Base-by-base conservation (phyloP, 2,113 vertebrate genomes). In the Megatriorchis doriae region DNA sequence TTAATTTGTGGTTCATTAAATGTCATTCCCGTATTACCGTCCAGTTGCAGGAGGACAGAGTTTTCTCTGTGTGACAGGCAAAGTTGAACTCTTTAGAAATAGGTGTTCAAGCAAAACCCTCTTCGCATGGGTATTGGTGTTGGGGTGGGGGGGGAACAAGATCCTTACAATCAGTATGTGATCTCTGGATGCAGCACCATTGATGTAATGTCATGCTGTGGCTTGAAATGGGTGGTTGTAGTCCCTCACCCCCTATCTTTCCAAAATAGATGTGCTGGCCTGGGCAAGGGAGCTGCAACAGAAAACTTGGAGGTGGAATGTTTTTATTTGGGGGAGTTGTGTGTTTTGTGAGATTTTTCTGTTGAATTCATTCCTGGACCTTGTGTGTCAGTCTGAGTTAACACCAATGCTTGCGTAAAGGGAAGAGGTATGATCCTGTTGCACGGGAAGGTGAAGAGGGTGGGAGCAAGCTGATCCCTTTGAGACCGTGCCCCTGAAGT, bases 351-450 rank as follows among this genome's bases (percentile, higher is more conserved):
- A 38, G 42, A 12, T 47, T n/a, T 68, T 93, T 65, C 27, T 71
- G 26, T 87, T 59, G 19, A 40, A 29, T 67, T 68, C 1, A 7
- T 87, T 70, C 38, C 29, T 42, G 52, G 45, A 22, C 21, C 40
- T 73, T 10, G 5, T 67, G 56, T 9, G 3, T 88, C 43, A 8
- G 40, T 16, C 36, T 43, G 31, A 58, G n/a, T 34, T 83, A 70
- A 40, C 63, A 36, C 5, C 13, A 45, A 1, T 18, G 59, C 34
- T 59, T 81, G 42, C 21, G 7, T 32, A 12, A 59, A 42, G 43
- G 61, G 58, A 34, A 65, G 66, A 3, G 2, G 47, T 73, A 7
- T 0, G 2, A 3, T 22, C n/a, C 40, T 77, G 26, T 43, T 27
- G 32, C 18, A 1, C 36, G 13, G 42, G 34, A 55, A 45, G 18